Evolutionary conservation across 2,113 vertebrate species (phyloP).

Genomic region (Aptenodytes forsteri): DNA sequence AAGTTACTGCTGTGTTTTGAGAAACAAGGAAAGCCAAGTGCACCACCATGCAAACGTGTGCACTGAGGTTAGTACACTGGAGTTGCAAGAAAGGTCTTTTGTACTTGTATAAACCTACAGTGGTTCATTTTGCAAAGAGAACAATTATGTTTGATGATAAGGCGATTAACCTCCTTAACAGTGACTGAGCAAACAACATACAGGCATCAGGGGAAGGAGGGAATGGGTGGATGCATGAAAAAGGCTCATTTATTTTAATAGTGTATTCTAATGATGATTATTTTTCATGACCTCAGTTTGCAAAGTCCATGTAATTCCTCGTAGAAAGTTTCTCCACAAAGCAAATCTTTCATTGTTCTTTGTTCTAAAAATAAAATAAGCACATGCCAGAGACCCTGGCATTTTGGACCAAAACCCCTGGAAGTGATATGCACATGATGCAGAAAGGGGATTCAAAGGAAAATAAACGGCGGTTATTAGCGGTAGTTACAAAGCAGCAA

Average conservation of each 20-base stretch:
- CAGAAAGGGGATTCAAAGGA: background rate
- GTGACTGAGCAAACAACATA: background rate
- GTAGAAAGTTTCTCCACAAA: conserved; percentile 24
- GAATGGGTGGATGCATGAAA: background rate
- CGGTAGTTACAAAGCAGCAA: background rate
- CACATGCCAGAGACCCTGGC: background rate
- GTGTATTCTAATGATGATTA: background rate
- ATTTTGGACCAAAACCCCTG: background rate
- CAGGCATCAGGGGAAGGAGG: background rate
- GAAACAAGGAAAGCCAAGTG: background rate
- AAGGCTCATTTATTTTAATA: background rate
- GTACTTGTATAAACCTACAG: background rate
- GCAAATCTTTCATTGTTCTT: conserved; percentile 4
- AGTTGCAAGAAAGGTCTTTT: background rate
- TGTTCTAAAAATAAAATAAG: conserved; percentile 18
- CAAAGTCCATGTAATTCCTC: conserved; percentile 74
- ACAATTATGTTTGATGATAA: background rate
- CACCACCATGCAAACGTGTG: background rate
- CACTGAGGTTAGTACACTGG: background rate
- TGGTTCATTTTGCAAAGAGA: background rate
- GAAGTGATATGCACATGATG: background rate
- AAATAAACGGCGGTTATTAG: background rate
- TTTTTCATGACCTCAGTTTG: background rate
- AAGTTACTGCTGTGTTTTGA: background rate
- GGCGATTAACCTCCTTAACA: background rate